A percentile compares a stretch with the other conserved stretches of the same genome.
Conservation (phyloP, 2,888 invertebrate genomes). For the Alviniconcha strummeri region DNA sequence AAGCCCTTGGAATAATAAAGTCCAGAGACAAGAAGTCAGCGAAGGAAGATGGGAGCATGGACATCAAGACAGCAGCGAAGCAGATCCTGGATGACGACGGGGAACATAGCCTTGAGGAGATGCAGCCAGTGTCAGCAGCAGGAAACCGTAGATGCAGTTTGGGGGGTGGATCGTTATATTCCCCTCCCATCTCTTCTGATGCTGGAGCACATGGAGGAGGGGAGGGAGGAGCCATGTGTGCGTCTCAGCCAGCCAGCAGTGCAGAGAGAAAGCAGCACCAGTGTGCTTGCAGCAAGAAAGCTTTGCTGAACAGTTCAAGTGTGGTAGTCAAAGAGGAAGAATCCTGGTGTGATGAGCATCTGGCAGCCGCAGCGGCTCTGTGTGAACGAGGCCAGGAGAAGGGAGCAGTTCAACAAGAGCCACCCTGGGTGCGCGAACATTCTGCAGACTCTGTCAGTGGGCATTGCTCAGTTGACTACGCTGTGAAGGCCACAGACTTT, state of each 20-base stretch:
- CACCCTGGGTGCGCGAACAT: too few relatives aligned
- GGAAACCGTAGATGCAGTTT: too few relatives aligned
- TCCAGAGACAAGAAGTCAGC: neutral
- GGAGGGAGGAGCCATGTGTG: too few relatives aligned
- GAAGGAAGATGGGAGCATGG: neutral
- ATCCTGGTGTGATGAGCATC: neutral
- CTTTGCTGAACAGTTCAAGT: neutral
- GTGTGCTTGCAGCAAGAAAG: too few relatives aligned
- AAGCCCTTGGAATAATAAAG: conserved; percentile 3
- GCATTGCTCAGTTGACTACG: neutral
- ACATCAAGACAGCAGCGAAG: neutral
- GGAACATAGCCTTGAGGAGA: neutral
- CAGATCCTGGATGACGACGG: neutral
- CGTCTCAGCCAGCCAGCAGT: too few relatives aligned
- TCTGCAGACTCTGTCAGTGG: neutral
- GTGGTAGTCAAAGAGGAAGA: neutral
- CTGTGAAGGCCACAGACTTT: neutral
- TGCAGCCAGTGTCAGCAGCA: neutral
- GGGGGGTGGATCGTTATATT: too few relatives aligned
- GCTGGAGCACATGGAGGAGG: too few relatives aligned
- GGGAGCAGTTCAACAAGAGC: too few relatives aligned
- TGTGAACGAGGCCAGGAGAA: too few relatives aligned
- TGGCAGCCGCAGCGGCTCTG: neutral
- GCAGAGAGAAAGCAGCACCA: too few relatives aligned
- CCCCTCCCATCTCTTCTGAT: too few relatives aligned